Base-by-base conservation (phyloP, 1,140 invertebrate genomes). In the Diabrotica virgifera region DNA sequence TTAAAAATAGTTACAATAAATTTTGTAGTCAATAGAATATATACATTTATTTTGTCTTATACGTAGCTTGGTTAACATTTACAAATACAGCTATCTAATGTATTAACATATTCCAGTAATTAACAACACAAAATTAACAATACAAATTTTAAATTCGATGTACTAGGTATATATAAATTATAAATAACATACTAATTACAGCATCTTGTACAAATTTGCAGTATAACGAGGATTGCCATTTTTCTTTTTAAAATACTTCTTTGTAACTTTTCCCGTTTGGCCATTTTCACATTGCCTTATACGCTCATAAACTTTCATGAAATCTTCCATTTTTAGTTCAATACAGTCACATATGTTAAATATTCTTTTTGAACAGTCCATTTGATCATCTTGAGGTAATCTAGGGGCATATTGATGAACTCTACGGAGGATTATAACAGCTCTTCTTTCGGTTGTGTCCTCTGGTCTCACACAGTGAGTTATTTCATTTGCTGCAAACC, bases 381-480 rank as follows among this genome's bases (percentile, higher is more conserved):
- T 46, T 46, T 10, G 8, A 10, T 2, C 40, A 46, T 8, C n/a
- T 46, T 46, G 4, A 53, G 53, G 6, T 38, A 71, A 54, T 46
- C 70, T 61, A 59, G 67, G 70, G 12, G 70, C 67, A 36, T n/a
- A 37, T 13, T 61, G 62, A 36, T 59, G 58, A 37, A 65, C 65
- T 60, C 82, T 81, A 68, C 84, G 71, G 7, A 85, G 65, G 62
- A 85, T 81, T 61, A 85, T 82, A 7, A 84, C 83, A 53, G 83
- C 82, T 67, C 84, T 72, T 64, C 82, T 71, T 53, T 77, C 63
- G 14, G 77, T 77, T n/a, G 83, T 79, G 77, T 85, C 84, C 76
- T 85, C 78, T 38, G 84, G 84, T 69, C 84, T 70, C 10, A 85
- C 80, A 74, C 84, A 85, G 71, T 85, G 84, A 46, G 84, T 85